phyloP scores from a whole-genome alignment of 2,797 vertebrate species.

The Acropternis orthonyx region DNA sequence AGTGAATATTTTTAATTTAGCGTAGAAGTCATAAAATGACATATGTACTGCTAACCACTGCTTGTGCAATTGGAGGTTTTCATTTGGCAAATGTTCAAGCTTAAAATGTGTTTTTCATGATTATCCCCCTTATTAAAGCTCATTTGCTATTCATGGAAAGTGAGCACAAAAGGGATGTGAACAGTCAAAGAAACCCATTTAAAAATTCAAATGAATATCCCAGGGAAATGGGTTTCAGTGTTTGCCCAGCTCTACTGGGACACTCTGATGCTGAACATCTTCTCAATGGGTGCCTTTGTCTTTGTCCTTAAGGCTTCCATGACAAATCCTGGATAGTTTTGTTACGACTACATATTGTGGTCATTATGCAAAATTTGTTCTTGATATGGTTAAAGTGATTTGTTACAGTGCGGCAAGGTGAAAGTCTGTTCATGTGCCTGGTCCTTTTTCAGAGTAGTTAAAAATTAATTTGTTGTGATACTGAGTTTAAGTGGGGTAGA shows the following conservation, averaged over 20 bases:
- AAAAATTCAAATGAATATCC: constrained; percentile 54
- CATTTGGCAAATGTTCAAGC: constrained; percentile 56
- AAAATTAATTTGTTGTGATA: background rate
- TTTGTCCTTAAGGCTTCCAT: constrained; percentile 39
- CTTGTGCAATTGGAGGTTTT: constrained; percentile 24
- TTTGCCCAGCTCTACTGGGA: constrained; percentile 24
- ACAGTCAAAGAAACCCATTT: constrained; percentile 38
- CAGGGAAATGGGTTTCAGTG: constrained; percentile 25
- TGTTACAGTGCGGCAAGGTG: background rate
- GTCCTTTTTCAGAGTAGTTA: background rate
- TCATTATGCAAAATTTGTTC: background rate
- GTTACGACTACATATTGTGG: background rate
- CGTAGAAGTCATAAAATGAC: background rate
- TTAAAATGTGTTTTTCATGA: constrained; percentile 63
- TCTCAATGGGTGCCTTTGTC: constrained; percentile 41
- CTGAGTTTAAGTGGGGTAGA: background rate
- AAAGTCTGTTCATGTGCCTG: background rate
- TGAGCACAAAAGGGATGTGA: constrained; percentile 55
- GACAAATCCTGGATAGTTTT: background rate
- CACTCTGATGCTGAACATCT: background rate
- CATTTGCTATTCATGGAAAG: constrained; percentile 52
- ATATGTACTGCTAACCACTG: background rate
- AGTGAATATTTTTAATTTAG: background rate
- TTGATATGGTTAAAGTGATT: background rate
- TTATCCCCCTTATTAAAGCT: constrained; percentile 62